Percentiles rank a stretch among this genome's conserved stretches.
Conservation (phyloP, 2,113 vertebrate species). For the Vidua macroura region DNA sequence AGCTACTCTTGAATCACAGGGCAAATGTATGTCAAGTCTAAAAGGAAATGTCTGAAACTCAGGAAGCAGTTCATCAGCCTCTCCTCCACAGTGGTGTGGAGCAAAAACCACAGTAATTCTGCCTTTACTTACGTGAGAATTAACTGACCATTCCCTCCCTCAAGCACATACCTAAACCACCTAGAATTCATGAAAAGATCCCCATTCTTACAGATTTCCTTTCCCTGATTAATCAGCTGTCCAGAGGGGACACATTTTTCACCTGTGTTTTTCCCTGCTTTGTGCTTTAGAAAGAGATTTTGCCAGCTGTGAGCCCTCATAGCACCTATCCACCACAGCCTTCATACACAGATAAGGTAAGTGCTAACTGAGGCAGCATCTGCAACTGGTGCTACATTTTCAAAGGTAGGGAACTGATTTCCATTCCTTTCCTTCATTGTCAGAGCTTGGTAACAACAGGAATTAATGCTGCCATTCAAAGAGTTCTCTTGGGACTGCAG, state of each 20-base stretch:
- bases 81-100: neutral
- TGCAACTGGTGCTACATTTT: neutral
- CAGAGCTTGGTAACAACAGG: neutral
- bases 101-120: neutral
- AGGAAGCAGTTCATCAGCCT: neutral
- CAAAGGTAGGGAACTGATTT: neutral
- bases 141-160: neutral
- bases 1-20: neutral
- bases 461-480: constrained; percentile 15
- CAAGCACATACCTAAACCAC: neutral
- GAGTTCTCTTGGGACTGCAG: neutral
- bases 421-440: neutral
- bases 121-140: neutral
- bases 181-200: neutral
- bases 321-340: neutral
- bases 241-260: neutral
- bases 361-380: neutral
- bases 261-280: neutral
- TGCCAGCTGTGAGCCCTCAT: neutral
- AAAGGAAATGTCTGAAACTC: neutral
- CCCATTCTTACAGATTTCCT: neutral
- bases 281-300: neutral
- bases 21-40: fast-evolving
- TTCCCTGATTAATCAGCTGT: neutral
- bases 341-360: neutral